Base-by-base conservation (phyloP, 2,888 invertebrate genomes). In the Nomada ferruginata region DNA sequence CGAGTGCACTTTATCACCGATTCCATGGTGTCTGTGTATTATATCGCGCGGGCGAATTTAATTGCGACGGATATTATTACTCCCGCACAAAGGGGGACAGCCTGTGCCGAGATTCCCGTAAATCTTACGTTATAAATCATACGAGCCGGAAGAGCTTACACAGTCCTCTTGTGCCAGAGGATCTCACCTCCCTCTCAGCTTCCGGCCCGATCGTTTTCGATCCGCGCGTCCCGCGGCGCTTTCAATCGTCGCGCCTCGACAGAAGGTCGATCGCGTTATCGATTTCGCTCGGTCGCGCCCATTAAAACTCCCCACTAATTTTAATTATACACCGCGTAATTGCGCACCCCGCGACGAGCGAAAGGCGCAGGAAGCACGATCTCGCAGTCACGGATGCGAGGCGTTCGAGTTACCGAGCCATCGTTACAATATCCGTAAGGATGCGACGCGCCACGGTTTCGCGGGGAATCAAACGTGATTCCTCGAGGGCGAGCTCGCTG, bases 381-480 rank as follows among this genome's bases (percentile, higher is more conserved):
- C 52, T 74, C 52, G 50, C 44, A 29, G 63, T 2, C 26, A 4
- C 57, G n/a, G 42, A 23, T 42, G 50, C n/a, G 29, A 36, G 36
- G 53, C 26, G 18, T 13, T 13, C 63, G 59, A 53, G n/a, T 44
- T 29, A n/a, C 44, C 42, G 52, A 11, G 20, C 5, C 53, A n/a
- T 55, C 66, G 66, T 77, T 63, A 26, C 69, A 73, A 81, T 78
- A 84, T 84, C 84, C 84, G 69, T 1, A 18, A 60, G 78, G 72
- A 72, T 66, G 52, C 63, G 44, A 7, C 29, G 29, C 15, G 71
- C 52, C 23, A 20, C 26, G 76, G 13, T 72, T 78, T 73, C 66
- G 76, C 55, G 66, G 77, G 85, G 83, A 83, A 85, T 85, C 79
- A 68, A 82, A 75, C 76, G 72, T 47, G 69, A 36, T 60, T 77